Evolutionary conservation across 30 jellyfish, hydroid and myxozoan genomes (phyloP).

Genomic region (Phacellophora camtschatica): DNA sequence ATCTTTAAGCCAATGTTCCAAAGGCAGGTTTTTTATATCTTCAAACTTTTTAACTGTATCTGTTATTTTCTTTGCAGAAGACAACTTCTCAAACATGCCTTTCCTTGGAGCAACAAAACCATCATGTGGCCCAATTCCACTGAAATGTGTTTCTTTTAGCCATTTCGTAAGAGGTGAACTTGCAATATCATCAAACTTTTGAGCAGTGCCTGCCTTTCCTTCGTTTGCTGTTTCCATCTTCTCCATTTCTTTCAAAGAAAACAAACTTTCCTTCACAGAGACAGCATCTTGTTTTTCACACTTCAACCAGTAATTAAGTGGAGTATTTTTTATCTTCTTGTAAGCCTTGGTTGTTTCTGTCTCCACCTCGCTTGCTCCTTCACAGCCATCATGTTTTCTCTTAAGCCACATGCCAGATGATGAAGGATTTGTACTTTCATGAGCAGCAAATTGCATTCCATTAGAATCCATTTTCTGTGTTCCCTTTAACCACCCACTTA

Average conservation of each 20-base stretch:
- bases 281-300: background rate
- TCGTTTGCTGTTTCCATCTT: background rate
- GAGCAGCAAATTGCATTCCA: too few relatives aligned
- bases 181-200: background rate
- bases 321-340: background rate
- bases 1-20: slow-evolving; percentile 26
- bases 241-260: background rate
- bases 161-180: slow-evolving; percentile 4
- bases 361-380: background rate
- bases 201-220: background rate
- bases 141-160: slow-evolving; percentile 2
- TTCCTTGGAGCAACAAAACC: too few relatives aligned
- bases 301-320: slow-evolving; percentile 9
- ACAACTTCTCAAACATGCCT: too few relatives aligned
- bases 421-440: too few relatives aligned
- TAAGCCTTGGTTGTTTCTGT: background rate
- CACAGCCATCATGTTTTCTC: background rate
- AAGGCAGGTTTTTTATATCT: background rate
- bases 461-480: too few relatives aligned
- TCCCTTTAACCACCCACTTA: too few relatives aligned
- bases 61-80: background rate
- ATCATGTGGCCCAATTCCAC: too few relatives aligned
- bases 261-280: background rate
- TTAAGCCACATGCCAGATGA: slow-evolving; percentile 27
- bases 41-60: background rate